A percentile compares a stretch with the other conserved stretches of the same genome.
phyloP scores from a whole-genome alignment of 1,140 invertebrate genomes.

The Lepidostoma basale region DNA sequence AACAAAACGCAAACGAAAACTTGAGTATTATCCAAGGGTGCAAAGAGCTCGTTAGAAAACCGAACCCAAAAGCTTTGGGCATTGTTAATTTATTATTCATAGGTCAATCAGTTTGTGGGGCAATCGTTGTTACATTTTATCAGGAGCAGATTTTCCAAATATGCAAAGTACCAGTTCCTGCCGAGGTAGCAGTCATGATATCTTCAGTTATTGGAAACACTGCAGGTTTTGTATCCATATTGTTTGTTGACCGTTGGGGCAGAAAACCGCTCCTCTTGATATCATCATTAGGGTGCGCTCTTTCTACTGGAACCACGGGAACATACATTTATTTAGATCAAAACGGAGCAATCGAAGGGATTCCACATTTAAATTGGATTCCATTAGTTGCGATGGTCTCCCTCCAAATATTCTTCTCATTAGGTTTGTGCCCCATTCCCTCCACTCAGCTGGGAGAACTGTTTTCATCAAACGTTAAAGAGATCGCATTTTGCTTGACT shows the following conservation, averaged over 20 bases:
- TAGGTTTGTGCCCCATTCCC: conserved; percentile 40
- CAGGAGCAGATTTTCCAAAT: conserved; percentile 41
- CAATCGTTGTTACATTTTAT: conserved; percentile 42
- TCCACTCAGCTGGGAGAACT: conserved; percentile 43
- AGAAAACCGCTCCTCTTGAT: conserved; percentile 38
- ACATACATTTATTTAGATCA: conserved; percentile 40
- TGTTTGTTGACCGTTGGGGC: conserved; percentile 44
- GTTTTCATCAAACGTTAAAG: conserved; percentile 42
- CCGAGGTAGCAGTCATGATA: conserved; percentile 38
- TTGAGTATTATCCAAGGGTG: conserved; percentile 19
- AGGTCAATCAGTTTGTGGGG: conserved; percentile 38
- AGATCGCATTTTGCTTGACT: conserved; percentile 35
- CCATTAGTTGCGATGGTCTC: conserved; percentile 33
- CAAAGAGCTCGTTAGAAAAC: conserved; percentile 29
- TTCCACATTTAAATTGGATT: conserved; percentile 35
- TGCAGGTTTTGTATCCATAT: conserved; percentile 31
- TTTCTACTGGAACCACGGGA: conserved; percentile 32
- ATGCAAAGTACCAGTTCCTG: conserved; percentile 16
- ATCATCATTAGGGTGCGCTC: conserved; percentile 37
- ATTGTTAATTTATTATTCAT: conserved; percentile 38
- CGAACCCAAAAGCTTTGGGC: conserved; percentile 42
- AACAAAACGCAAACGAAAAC: conserved; percentile 35
- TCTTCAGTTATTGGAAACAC: conserved; percentile 35
- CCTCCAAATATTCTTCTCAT: conserved; percentile 41
- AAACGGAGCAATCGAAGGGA: conserved; percentile 6